Conservation (phyloP, 2,888 invertebrate genomes). For the Leucania comma region DNA sequence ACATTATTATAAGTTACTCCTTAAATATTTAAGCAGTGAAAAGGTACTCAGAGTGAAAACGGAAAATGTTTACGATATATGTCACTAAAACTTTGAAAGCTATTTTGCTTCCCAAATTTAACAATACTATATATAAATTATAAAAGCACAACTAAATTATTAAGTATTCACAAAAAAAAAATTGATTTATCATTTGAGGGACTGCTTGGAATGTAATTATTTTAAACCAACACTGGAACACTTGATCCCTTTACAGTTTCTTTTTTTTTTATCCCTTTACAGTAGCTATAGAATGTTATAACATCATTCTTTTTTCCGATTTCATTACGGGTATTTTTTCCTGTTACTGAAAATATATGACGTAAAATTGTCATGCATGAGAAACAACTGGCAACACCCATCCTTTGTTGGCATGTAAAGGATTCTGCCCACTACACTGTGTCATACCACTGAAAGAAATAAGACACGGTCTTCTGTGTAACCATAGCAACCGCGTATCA, state of each 20-base stretch:
- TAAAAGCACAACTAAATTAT: too few species aligned
- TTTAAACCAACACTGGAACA: neutral
- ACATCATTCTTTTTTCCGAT: neutral
- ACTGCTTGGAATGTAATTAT: neutral
- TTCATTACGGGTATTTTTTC: neutral
- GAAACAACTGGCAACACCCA: constrained; percentile 1
- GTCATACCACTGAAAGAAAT: neutral
- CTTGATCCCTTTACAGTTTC: neutral
- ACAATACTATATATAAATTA: too few species aligned
- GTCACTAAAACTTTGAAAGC: neutral
- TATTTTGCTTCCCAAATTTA: neutral
- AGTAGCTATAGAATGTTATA: constrained; percentile 1
- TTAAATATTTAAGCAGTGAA: constrained; percentile 28
- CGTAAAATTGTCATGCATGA: constrained; percentile 7
- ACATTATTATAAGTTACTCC: neutral
- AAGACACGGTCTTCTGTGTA: too few species aligned
- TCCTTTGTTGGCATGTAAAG: neutral
- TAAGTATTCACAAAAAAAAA: too few species aligned
- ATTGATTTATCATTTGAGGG: neutral
- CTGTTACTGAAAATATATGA: too few species aligned
- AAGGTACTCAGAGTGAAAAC: constrained; percentile 9
- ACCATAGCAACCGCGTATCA: too few species aligned
- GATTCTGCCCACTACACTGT: too few species aligned
- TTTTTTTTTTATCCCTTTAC: too few species aligned
- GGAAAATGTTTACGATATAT: neutral